phyloP scores from a whole-genome alignment of 2,797 vertebrate genomes.

The Chelmon rostratus region DNA sequence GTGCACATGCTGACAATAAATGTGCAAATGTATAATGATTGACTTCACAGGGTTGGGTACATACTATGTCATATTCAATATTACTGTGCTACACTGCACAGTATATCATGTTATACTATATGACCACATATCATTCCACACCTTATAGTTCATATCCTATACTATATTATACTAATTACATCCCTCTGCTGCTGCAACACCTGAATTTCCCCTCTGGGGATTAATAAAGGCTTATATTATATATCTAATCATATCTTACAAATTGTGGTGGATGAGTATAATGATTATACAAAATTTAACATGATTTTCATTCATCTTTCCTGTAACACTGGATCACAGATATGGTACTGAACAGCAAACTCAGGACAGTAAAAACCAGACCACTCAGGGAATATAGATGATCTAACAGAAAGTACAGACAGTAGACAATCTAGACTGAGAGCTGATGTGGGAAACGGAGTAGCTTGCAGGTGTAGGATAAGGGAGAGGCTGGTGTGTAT shows the following conservation, averaged over 20 bases:
- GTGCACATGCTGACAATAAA: not conserved
- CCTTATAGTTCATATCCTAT: not conserved
- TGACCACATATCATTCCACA: not conserved
- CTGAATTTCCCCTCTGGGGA: too few species aligned
- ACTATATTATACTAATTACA: not conserved
- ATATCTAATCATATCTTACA: too few species aligned
- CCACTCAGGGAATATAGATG: not conserved
- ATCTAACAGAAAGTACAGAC: not conserved
- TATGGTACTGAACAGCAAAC: not conserved
- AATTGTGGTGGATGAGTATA: not conserved
- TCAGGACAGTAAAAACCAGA: not conserved
- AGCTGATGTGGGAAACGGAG: conserved; percentile 1
- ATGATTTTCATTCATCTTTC: not conserved
- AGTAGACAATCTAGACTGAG: not conserved
- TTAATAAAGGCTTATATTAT: too few species aligned
- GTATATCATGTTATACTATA: not conserved
- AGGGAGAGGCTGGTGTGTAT: not conserved
- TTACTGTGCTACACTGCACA: not conserved
- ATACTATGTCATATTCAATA: not conserved
- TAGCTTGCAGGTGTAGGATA: not conserved
- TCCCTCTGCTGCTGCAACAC: too few species aligned
- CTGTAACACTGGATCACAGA: not conserved
- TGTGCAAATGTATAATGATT: not conserved
- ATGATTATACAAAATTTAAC: not conserved
- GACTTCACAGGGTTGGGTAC: not conserved